These are phyloP conservation scores for Colletes collaris DNA, from an alignment of 2,888 invertebrate genomes.

Conservation along the genomic window DNA sequence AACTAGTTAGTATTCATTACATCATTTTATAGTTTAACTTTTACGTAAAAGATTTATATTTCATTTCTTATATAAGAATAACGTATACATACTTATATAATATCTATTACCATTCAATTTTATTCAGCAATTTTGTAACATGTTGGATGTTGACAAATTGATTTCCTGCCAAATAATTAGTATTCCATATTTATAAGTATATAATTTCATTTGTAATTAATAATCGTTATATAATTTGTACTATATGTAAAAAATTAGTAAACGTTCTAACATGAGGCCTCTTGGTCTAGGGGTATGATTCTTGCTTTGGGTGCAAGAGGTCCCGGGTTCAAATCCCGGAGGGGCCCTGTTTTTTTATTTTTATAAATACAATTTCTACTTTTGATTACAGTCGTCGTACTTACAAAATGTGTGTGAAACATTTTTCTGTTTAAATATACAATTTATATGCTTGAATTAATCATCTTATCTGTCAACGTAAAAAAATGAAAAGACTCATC, in stretches of 20 bases:
- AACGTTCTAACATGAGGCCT: slow-evolving; percentile 69
- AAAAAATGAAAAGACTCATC: too few species aligned
- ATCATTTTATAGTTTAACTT: not conserved
- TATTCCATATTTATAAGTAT: slow-evolving; percentile 6
- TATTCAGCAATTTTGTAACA: not conserved
- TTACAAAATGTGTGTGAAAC: not conserved
- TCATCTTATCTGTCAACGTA: too few species aligned
- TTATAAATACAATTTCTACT: not conserved
- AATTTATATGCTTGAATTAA: too few species aligned
- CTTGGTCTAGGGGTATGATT: slow-evolving; percentile 84
- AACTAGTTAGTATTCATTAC: not conserved
- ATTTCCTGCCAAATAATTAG: slow-evolving; percentile 26
- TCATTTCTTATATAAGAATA: not conserved
- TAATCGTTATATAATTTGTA: not conserved
- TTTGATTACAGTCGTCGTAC: not conserved
- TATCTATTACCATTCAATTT: not conserved
- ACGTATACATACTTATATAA: too few species aligned
- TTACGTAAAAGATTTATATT: not conserved
- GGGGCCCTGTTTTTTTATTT: slow-evolving; percentile 77
- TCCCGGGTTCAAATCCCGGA: slow-evolving; percentile 84
- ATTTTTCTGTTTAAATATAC: not conserved
- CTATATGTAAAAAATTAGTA: not conserved
- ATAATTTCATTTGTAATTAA: fast-evolving
- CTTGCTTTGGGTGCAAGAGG: slow-evolving; percentile 84
- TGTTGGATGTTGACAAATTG: not conserved